phyloP scores from a whole-genome alignment of 2,888 invertebrate genomes.

The Ichneumoninae sp. region DNA sequence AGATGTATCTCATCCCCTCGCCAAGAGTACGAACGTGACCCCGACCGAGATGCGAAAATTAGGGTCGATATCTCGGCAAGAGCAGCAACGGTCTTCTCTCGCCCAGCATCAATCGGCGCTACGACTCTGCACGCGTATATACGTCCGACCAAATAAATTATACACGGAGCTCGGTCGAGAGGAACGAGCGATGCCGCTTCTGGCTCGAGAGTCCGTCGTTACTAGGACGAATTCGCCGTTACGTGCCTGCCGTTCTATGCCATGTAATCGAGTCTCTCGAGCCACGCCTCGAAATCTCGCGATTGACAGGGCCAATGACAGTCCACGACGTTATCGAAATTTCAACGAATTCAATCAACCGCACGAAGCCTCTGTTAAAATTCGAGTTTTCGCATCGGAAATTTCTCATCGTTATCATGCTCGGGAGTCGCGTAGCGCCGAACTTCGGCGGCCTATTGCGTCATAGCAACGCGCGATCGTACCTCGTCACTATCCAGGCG shows the following conservation, averaged over 20 bases:
- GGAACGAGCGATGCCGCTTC: neutral
- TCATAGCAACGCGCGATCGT: slow-evolving; percentile 45
- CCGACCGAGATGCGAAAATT: slow-evolving; percentile 62
- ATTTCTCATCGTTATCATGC: slow-evolving; percentile 6
- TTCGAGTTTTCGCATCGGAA: slow-evolving; percentile 1
- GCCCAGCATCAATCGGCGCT: slow-evolving; percentile 33
- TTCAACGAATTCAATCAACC: neutral
- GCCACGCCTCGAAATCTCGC: slow-evolving; percentile 42
- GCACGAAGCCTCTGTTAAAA: neutral
- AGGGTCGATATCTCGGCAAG: slow-evolving; percentile 58
- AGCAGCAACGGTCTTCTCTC: slow-evolving; percentile 1
- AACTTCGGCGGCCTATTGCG: slow-evolving; percentile 28
- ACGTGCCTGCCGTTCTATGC: neutral
- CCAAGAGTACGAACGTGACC: slow-evolving; percentile 64
- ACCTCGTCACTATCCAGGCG: slow-evolving; percentile 6
- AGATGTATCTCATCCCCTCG: neutral
- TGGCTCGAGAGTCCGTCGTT: neutral
- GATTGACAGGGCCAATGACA: slow-evolving; percentile 33
- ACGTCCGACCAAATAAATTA: slow-evolving; percentile 25
- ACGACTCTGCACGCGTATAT: neutral
- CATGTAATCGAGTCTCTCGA: neutral
- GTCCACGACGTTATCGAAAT: neutral
- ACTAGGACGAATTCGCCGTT: neutral
- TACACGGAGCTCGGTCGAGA: neutral
- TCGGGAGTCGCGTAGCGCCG: neutral